Percentiles rank a stretch among this genome's conserved stretches.
Evolutionary conservation across 2,888 invertebrate genomes (phyloP).

Genomic region (Mycalesis mineus): DNA sequence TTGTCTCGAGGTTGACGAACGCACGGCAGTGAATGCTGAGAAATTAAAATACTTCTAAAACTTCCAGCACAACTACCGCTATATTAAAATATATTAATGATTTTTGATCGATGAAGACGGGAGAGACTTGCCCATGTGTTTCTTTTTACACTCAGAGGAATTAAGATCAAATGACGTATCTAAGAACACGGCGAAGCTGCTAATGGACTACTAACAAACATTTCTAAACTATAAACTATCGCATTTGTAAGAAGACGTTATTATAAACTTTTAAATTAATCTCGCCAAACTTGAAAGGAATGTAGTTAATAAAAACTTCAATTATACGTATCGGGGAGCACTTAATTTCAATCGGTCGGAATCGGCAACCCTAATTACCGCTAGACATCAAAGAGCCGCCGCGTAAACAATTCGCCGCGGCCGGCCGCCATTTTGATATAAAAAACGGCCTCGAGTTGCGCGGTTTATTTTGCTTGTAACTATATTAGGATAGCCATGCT

Average conservation of each 20-base stretch:
- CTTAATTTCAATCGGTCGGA: slow-evolving; percentile 9
- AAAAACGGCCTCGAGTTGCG: slow-evolving; percentile 16
- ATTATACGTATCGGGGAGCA: slow-evolving; percentile 3
- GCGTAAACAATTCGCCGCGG: slow-evolving; percentile 22
- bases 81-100: too few species aligned
- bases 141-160: too few species aligned
- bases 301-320: slow-evolving; percentile 8
- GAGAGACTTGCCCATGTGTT: too few species aligned
- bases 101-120: too few species aligned
- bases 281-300: slow-evolving; percentile 2
- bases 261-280: not conserved
- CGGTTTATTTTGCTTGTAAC: slow-evolving; percentile 12
- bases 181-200: too few species aligned
- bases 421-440: slow-evolving; percentile 12
- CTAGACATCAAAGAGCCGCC: slow-evolving; percentile 45
- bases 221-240: too few species aligned
- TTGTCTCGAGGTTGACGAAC: too few species aligned
- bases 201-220: too few species aligned
- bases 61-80: too few species aligned
- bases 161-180: too few species aligned
- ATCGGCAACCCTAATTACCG: slow-evolving; percentile 27
- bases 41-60: too few species aligned
- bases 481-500: slow-evolving; percentile 4
- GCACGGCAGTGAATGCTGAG: too few species aligned
- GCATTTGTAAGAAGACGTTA: not conserved